phyloP scores from a whole-genome alignment of 2,797 vertebrate genomes.

The Phoebastria nigripes region DNA sequence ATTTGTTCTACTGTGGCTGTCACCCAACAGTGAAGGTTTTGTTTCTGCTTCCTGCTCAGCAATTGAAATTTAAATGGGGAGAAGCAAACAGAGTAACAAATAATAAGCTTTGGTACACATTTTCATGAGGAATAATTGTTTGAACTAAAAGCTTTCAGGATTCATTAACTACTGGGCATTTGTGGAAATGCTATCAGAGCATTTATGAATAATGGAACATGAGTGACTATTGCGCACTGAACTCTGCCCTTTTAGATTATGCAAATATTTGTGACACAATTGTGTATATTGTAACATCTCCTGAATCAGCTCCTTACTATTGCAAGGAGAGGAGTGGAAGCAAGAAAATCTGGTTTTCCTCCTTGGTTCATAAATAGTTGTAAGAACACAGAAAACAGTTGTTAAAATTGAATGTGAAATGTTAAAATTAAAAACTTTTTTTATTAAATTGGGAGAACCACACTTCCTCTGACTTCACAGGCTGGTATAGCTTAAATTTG shows the following conservation, averaged over 20 bases:
- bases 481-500: background rate
- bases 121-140: constrained; percentile 60
- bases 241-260: constrained; percentile 31
- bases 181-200: constrained; percentile 11
- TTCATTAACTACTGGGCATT: constrained; percentile 12
- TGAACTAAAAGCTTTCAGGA: constrained; percentile 56
- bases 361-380: background rate
- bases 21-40: background rate
- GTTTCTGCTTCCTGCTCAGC: constrained; percentile 34
- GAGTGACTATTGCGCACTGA: constrained; percentile 11
- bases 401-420: background rate
- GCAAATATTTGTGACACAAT: constrained; percentile 12
- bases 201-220: constrained; percentile 48
- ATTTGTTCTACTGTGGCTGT: constrained; percentile 13
- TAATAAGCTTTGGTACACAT: constrained; percentile 45
- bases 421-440: background rate
- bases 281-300: background rate
- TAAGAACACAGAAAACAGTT: background rate
- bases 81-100: constrained; percentile 49
- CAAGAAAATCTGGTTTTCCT: background rate
- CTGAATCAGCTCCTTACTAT: background rate
- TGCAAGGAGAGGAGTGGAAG: background rate
- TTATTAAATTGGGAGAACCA: background rate
- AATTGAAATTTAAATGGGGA: constrained; percentile 43
- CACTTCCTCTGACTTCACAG: background rate